phyloP scores from a whole-genome alignment of 2,113 vertebrate species.

The Zosterops pallidus region DNA sequence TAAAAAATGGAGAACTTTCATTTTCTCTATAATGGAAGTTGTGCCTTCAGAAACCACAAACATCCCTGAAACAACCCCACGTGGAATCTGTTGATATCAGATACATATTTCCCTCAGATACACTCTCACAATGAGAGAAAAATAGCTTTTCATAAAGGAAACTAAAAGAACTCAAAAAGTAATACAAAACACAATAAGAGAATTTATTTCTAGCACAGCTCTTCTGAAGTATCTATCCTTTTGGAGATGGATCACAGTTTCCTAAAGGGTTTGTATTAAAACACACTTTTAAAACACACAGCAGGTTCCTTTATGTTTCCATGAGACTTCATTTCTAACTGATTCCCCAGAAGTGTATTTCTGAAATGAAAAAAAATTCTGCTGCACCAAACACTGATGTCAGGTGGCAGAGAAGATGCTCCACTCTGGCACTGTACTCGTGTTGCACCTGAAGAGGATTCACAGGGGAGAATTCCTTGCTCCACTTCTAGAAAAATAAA shows the following conservation, averaged over 20 bases:
- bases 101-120: not conserved
- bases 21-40: not conserved
- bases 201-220: not conserved
- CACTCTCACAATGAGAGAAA: not conserved
- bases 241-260: not conserved
- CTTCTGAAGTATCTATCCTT: not conserved
- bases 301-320: not conserved
- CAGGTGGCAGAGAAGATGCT: not conserved
- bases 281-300: constrained; percentile 12
- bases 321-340: not conserved
- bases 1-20: constrained; percentile 10
- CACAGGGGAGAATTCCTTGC: not conserved
- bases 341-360: not conserved
- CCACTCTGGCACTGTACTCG: not conserved
- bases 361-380: not conserved
- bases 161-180: constrained; percentile 17
- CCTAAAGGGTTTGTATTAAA: not conserved
- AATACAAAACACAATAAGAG: constrained; percentile 42
- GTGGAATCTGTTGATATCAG: constrained; percentile 19
- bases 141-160: constrained; percentile 56
- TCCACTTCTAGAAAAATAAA: not conserved
- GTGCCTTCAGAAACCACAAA: constrained; percentile 2
- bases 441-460: not conserved
- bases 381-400: not conserved
- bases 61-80: not conserved